These are phyloP conservation scores for Scomberomorus guttatus DNA, from an alignment of 2,797 vertebrate species.

Conservation along the genomic window DNA sequence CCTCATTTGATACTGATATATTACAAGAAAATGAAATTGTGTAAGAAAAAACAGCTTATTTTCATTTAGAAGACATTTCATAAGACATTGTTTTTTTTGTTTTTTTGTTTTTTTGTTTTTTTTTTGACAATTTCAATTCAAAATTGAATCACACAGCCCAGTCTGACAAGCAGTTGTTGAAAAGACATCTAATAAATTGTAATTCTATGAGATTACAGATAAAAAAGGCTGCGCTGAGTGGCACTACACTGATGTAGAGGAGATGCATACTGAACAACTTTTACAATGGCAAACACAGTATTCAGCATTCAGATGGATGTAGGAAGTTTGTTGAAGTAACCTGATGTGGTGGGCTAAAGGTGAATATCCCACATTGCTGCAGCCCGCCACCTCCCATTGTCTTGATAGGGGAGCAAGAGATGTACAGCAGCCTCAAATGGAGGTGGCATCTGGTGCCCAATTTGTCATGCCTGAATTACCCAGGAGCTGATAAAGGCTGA, in stretches of 20 bases:
- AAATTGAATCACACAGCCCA: background rate
- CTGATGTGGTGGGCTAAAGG: slow-evolving; percentile 78
- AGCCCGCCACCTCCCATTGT: slow-evolving; percentile 83
- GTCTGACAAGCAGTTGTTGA: background rate
- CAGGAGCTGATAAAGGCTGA: slow-evolving; percentile 90
- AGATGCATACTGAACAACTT: slow-evolving; percentile 33
- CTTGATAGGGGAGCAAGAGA: slow-evolving; percentile 84
- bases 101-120: too few relatives aligned
- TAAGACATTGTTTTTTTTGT: background rate
- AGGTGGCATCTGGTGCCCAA: slow-evolving; percentile 90
- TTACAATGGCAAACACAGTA: slow-evolving; percentile 36
- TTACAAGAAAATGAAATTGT: background rate
- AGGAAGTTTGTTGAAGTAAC: slow-evolving; percentile 75
- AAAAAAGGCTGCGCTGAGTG: slow-evolving; percentile 12
- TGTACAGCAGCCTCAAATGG: slow-evolving; percentile 86
- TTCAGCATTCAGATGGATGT: slow-evolving; percentile 66
- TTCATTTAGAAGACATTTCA: background rate
- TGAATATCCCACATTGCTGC: slow-evolving; percentile 81
- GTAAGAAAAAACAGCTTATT: background rate
- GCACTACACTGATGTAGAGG: slow-evolving; percentile 19
- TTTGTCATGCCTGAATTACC: slow-evolving; percentile 91
- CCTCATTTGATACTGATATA: background rate
- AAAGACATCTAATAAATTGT: background rate
- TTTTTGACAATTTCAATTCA: background rate
- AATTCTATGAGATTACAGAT: slow-evolving; percentile 10